phyloP scores from a whole-genome alignment of 2,113 vertebrate species.

The Connochaetes taurinus region DNA sequence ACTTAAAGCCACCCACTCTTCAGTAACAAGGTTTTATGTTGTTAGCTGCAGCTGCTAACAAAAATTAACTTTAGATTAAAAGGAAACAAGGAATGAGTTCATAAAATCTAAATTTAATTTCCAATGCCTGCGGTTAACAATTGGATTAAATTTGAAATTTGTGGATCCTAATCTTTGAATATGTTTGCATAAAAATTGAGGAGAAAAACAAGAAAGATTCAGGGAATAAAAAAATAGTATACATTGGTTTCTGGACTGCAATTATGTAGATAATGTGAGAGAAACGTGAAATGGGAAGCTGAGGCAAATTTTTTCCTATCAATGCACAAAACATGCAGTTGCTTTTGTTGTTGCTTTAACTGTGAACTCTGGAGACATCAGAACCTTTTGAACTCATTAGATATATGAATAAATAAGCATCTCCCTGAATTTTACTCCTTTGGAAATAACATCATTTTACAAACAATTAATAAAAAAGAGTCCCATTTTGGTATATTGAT shows the following conservation, averaged over 20 bases:
- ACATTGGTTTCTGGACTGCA: background rate
- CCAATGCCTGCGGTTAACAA: background rate
- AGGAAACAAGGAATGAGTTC: background rate
- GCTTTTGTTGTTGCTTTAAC: background rate
- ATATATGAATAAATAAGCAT: background rate
- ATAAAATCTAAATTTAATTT: constrained; percentile 27
- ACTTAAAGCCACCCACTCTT: background rate
- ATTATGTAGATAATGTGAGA: background rate
- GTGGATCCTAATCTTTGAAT: background rate
- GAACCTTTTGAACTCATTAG: background rate
- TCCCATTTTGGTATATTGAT: background rate
- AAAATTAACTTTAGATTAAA: constrained; percentile 24
- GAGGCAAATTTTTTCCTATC: background rate
- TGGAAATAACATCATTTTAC: background rate
- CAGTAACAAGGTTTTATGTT: background rate
- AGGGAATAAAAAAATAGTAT: background rate
- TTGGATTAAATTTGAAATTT: background rate
- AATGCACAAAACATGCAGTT: background rate
- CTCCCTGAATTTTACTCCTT: background rate
- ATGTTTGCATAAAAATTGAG: background rate
- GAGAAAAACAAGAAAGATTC: background rate
- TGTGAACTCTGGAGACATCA: background rate
- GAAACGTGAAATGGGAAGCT: background rate
- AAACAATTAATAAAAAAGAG: background rate
- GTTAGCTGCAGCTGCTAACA: background rate